A percentile compares a stretch with the other conserved stretches of the same genome.
phyloP scores from a whole-genome alignment of 2,888 invertebrate genomes.

The Chromoteleia sp. region DNA sequence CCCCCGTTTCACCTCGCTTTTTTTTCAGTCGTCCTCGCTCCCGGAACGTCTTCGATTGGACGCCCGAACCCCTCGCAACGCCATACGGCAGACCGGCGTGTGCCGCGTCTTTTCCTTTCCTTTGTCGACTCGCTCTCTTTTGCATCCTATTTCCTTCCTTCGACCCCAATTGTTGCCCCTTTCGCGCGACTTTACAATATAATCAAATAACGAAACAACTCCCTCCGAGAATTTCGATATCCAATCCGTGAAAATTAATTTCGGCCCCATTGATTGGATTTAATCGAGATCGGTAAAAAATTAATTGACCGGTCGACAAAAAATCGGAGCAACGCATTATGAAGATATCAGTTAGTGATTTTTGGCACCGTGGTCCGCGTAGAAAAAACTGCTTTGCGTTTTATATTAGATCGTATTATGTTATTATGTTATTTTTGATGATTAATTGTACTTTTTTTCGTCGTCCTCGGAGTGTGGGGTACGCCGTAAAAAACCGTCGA shows the following conservation, averaged over 20 bases:
- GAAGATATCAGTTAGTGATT: constrained; percentile 65
- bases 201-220: constrained; percentile 50
- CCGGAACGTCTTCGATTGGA: constrained; percentile 66
- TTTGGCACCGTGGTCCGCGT: constrained; percentile 35
- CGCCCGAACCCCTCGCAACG: constrained; percentile 57
- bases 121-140: constrained; percentile 57
- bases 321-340: constrained; percentile 19
- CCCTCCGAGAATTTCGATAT: constrained; percentile 49
- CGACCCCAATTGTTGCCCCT: constrained; percentile 48
- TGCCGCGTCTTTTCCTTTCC: constrained; percentile 67
- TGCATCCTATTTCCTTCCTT: constrained; percentile 69
- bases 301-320: constrained; percentile 47
- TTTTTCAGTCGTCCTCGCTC: constrained; percentile 47
- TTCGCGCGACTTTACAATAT: constrained; percentile 48
- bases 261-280: constrained; percentile 52
- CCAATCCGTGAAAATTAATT: constrained; percentile 59
- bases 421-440: constrained; percentile 46
- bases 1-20: constrained; percentile 49
- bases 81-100: constrained; percentile 69
- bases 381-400: constrained; percentile 56
- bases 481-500: constrained; percentile 2
- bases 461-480: constrained; percentile 1
- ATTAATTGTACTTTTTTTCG: constrained; percentile 48
- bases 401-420: constrained; percentile 30
- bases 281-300: constrained; percentile 54